Evolutionary conservation across 2,797 vertebrate genomes (phyloP).

Genomic region (Coreius guichenoti): DNA sequence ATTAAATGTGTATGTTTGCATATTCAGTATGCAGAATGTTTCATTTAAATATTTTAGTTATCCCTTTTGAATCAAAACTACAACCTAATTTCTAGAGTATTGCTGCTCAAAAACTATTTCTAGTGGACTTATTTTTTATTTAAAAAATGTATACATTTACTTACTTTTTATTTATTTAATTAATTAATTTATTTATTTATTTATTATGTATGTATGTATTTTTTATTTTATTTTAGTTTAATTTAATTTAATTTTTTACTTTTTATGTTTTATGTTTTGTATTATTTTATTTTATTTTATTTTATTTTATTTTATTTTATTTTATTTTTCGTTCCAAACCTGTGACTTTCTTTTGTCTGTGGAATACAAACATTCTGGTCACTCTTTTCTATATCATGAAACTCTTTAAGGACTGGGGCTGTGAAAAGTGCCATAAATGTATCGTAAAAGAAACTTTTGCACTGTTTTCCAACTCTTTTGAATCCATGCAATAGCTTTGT

Average conservation of each 20-base stretch:
- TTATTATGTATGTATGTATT: too few relatives aligned
- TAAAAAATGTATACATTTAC: not conserved
- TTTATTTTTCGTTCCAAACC: not conserved
- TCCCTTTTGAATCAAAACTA: not conserved
- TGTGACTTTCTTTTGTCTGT: not conserved
- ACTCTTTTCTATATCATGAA: not conserved
- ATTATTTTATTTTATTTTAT: not conserved
- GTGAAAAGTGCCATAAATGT: not conserved
- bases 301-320: not conserved
- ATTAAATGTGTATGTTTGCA: not conserved
- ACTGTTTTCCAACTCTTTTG: not conserved
- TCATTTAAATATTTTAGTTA: not conserved
- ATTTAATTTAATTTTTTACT: not conserved
- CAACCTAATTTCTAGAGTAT: not conserved
- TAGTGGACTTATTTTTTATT: fast-evolving
- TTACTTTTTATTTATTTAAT: not conserved
- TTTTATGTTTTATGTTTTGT: too few relatives aligned
- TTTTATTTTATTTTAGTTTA: not conserved
- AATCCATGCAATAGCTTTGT: slow-evolving; percentile 2
- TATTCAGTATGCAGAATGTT: slow-evolving; percentile 12
- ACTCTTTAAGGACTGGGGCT: not conserved
- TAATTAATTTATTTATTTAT: too few relatives aligned
- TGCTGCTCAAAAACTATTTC: not conserved
- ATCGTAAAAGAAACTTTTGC: not conserved
- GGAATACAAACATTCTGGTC: not conserved